phyloP scores from a whole-genome alignment of 2,797 vertebrate species.

The Phaenicophaeus curvirostris region DNA sequence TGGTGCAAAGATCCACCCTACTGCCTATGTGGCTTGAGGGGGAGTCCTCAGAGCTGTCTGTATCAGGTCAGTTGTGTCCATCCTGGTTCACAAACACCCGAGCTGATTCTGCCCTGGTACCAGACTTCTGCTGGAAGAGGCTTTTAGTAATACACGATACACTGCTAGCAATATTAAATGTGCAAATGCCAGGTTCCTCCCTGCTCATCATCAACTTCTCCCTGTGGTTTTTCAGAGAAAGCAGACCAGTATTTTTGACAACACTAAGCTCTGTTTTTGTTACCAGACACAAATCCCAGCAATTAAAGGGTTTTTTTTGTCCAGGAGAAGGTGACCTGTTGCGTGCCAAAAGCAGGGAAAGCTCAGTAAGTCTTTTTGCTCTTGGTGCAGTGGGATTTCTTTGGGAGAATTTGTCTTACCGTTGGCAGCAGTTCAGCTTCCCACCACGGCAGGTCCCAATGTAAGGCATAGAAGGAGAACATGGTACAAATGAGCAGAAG shows the following conservation, averaged over 20 bases:
- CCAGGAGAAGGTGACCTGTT: neutral
- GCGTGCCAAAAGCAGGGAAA: neutral
- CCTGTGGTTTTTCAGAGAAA: neutral
- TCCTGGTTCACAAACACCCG: neutral
- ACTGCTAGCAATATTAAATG: neutral
- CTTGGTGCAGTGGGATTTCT: neutral
- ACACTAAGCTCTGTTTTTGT: neutral
- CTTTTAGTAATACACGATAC: too few species aligned
- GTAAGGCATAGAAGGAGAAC: neutral
- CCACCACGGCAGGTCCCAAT: slow-evolving; percentile 24
- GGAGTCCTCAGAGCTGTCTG: neutral
- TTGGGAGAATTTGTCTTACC: neutral
- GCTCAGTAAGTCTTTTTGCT: accelerated
- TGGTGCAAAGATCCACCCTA: neutral
- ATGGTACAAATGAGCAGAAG: neutral
- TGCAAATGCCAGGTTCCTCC: neutral
- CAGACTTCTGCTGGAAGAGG: neutral
- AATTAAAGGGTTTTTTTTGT: neutral
- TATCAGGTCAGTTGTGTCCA: neutral
- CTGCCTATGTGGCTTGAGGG: neutral
- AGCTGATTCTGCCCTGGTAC: neutral
- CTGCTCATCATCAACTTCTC: neutral
- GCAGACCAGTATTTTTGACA: neutral
- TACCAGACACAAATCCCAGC: accelerated
- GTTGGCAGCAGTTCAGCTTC: slow-evolving; percentile 62